Evolutionary conservation across 1,140 invertebrate species (phyloP), one percentile per base, ranked within the genome.

Genomic region (Calephelis virginiensis): DNA sequence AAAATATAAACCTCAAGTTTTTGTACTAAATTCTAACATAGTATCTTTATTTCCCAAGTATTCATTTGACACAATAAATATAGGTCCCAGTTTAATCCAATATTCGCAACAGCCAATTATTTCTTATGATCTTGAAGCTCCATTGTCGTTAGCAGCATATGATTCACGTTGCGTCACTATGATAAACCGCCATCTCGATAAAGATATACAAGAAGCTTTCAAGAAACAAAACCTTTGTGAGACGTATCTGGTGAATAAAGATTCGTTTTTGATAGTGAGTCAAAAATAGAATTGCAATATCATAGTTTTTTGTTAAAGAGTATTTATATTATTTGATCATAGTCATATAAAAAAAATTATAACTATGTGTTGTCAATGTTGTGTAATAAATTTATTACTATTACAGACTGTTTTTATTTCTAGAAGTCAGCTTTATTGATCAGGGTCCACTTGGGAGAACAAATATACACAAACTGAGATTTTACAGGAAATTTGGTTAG

Each of bases 201-300:
- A 64, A 2, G 67, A 75, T 8, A 68, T 83, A 8, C 9, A 83
- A 5, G 61, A 82, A 63, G 66, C 43, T 0, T 89, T 76, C 48
- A 66, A 81, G 12, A 74, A 75, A 8, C 82, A 68, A 43, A 89
- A 85, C 38, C 69, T 82, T 7, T 86, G 83, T 63, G 76, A 85
- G 11, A 78, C 81, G 6, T 85, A 85, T 37, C 46, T 81, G 11
- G 10, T 81, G 2, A 78, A 77, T 61, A 65, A 73, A 3, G 69
- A 82, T 62, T 53, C 70, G 1, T 80, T 78, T 48, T 77, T 84
- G 74, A 64, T 61, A 48, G 8, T 8, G 1, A 43, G 40, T 9
- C 40, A 43, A 43, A 5, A 43, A 8, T 43, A 43, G n/a, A n/a
- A n/a, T n/a, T n/a, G n/a, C n/a, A n/a, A n/a, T n/a, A n/a, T n/a